These are phyloP conservation scores for Lates japonicus DNA, from an alignment of 2,797 vertebrate genomes.

Conservation along the genomic window DNA sequence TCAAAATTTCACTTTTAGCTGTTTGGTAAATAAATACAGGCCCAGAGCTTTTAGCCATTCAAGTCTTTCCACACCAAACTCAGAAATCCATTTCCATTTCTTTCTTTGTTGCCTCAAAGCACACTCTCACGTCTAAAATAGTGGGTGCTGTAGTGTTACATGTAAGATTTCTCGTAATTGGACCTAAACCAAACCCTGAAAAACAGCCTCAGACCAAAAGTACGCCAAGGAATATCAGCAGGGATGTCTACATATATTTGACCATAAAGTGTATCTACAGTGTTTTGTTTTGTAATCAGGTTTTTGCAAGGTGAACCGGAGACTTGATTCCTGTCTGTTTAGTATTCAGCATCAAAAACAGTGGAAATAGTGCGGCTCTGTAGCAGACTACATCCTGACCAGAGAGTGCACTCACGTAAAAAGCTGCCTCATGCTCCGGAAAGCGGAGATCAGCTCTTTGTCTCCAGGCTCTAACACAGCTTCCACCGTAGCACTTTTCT, in stretches of 20 bases:
- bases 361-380: constrained; percentile 16
- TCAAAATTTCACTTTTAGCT: no score
- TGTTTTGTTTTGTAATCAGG: constrained; percentile 6
- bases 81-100: neutral
- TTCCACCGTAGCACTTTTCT: neutral
- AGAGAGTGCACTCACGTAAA: constrained; percentile 27
- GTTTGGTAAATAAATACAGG: neutral
- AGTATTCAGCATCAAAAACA: constrained; percentile 38
- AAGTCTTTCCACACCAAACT: no score
- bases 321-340: constrained; percentile 9
- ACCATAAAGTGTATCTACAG: neutral
- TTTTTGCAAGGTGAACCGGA: constrained; percentile 13
- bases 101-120: neutral
- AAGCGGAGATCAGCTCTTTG: constrained; percentile 48
- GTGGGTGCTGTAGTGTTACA: neutral
- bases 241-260: neutral
- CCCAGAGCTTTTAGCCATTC: neutral
- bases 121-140: neutral
- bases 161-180: neutral
- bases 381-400: constrained; percentile 34
- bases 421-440: constrained; percentile 35
- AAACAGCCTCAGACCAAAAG: neutral
- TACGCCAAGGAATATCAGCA: neutral
- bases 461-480: constrained; percentile 3
- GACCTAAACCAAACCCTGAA: neutral